Base-by-base conservation (phyloP, 2,113 vertebrate genomes). In the Varanus salvator region DNA sequence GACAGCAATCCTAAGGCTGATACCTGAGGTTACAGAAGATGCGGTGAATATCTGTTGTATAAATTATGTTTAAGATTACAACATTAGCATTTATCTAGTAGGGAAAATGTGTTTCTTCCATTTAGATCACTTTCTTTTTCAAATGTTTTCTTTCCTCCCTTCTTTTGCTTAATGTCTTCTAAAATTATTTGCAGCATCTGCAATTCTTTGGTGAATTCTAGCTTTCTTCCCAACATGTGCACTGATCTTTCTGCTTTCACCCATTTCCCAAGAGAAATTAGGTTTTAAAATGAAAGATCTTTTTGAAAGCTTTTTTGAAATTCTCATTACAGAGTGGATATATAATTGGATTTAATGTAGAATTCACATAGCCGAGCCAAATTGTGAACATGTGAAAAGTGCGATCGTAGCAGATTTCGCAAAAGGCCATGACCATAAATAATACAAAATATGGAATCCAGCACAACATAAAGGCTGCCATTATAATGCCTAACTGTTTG, bases 281-380 rank as follows among this genome's bases (percentile, higher is more conserved):
- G 93, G 93, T 95, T 7, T 1, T 94, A 80, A 98, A 95, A 82
- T 95, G 97, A 87, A 99, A 96, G 85, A 99, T 98, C 90, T 95
- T 98, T 97, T 98, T 99, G 94, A 99, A 99, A 11, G 98, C 98
- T 91, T 98, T 97, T 96, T 98, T 99, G 94, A 99, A 99, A 88
- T 98, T 99, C 17, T 99, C 98, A 27, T 99, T 99, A 92, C 99
- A 99, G 48, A 99, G 96, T 0, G 99, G 98, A 50, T 99, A 99
- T 78, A 99, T 98, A 91, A 99, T 98, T 0, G 99, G 99, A 57
- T 99, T 99, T 31, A 99, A 92, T 0, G 98, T 99, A 83, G 99
- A 99, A 96, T 99, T 99, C 87, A 99, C 95, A 90, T 99, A 99
- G 57, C 99, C 99, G 0, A 99, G 96, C 99, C 99, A 99, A 91